Conservation (phyloP, 2,888 invertebrate species). For the Drosophila paramelanica region DNA sequence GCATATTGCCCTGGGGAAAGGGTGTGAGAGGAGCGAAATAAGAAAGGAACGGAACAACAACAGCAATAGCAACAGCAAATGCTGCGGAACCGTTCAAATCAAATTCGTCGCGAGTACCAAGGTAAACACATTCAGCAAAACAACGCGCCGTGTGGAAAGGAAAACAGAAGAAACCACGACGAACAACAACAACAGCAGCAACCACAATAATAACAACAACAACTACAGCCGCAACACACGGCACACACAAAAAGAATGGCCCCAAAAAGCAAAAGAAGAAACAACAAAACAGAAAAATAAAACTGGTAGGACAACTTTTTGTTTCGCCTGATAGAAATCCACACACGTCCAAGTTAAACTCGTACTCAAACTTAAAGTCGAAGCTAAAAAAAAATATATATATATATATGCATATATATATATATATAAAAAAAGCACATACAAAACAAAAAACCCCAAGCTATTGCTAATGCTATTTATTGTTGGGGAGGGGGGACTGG, state of each 20-base stretch:
- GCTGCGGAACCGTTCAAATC: constrained; percentile 49
- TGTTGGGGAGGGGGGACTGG: constrained; percentile 20
- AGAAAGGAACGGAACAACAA: constrained; percentile 12
- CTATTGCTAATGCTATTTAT: constrained; percentile 50
- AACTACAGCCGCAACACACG: constrained; percentile 15
- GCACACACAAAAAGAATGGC: constrained; percentile 61
- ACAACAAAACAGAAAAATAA: constrained; percentile 57
- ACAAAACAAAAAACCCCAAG: constrained; percentile 32
- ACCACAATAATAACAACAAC: constrained; percentile 26
- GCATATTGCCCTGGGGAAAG: constrained; percentile 1
- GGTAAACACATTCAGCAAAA: constrained; percentile 46
- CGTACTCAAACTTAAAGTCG: constrained; percentile 42
- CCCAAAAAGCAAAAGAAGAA: constrained; percentile 61
- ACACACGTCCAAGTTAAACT: constrained; percentile 57
- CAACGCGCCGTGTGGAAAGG: constrained; percentile 17
- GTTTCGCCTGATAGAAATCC: constrained; percentile 72
- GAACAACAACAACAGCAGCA: constrained; percentile 19
- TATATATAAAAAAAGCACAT: constrained; percentile 5
- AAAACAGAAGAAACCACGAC: constrained; percentile 35
- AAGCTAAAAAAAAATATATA: constrained; percentile 16
- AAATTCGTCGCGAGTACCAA: constrained; percentile 56
- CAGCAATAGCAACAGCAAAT: constrained; percentile 19
- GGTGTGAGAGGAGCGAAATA: neutral
- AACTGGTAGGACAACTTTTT: constrained; percentile 82
- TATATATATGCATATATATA: no score